Conservation (phyloP, 2,888 invertebrate species). For the Athalia rosae region DNA sequence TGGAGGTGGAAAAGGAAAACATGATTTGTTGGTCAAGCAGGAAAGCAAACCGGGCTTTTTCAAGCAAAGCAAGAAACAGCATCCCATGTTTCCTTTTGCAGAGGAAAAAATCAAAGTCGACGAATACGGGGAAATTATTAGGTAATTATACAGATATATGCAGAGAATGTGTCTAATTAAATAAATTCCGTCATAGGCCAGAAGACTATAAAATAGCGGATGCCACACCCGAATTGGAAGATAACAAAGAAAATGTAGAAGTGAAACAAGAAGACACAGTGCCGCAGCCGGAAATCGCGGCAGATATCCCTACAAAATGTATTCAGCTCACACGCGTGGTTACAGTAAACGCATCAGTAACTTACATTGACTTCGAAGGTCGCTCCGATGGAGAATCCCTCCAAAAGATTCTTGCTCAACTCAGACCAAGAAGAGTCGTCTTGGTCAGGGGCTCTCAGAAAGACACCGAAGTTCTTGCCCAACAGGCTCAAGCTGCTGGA, state of each 20-base stretch:
- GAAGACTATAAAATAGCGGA: conserved; percentile 94
- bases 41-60: conserved; percentile 87
- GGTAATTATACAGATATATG: conserved; percentile 70
- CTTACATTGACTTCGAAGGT: conserved; percentile 98
- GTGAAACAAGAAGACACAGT: conserved; percentile 79
- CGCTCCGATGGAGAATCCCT: conserved; percentile 90
- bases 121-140: conserved; percentile 97
- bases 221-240: conserved; percentile 79
- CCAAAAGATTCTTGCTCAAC: conserved; percentile 80
- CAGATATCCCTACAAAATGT: conserved; percentile 94
- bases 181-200: conserved; percentile 75
- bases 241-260: conserved; percentile 81
- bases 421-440: conserved; percentile 81
- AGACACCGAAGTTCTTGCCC: conserved; percentile 82
- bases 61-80: conserved; percentile 91
- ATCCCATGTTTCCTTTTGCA: conserved; percentile 96
- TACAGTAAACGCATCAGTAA: conserved; percentile 88
- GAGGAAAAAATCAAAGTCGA: conserved; percentile 95
- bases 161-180: conserved; percentile 30
- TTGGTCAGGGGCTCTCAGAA: conserved; percentile 84
- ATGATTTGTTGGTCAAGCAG: conserved; percentile 91
- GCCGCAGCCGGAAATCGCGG: conserved; percentile 71
- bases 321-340: conserved; percentile 84
- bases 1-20: conserved; percentile 85
- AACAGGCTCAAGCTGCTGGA: conserved; percentile 81